Percentiles rank a stretch among this genome's conserved stretches.
phyloP scores from a whole-genome alignment of 2,797 vertebrate species.

The Peromyscus aztecus region DNA sequence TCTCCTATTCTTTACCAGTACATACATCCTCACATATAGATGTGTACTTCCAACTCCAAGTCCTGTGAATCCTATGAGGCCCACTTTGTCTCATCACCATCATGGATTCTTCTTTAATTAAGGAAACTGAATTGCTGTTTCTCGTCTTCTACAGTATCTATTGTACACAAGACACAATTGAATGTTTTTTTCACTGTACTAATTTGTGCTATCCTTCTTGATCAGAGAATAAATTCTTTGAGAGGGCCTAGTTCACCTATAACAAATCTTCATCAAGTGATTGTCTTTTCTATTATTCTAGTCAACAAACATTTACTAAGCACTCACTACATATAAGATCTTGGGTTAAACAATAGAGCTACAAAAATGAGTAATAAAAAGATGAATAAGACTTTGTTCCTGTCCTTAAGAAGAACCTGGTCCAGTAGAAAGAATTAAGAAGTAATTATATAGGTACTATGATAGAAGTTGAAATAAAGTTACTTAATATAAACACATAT shows the following conservation, averaged over 20 bases:
- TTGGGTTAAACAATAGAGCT: not conserved
- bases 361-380: not conserved
- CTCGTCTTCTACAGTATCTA: not conserved
- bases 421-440: slow-evolving; percentile 27
- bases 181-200: slow-evolving; percentile 4
- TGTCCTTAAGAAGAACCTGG: not conserved
- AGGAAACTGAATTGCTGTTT: not conserved
- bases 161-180: slow-evolving; percentile 1
- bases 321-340: not conserved
- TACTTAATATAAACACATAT: slow-evolving; percentile 18
- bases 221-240: not conserved
- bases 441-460: not conserved
- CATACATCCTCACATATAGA: not conserved
- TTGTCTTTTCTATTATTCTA: slow-evolving; percentile 40
- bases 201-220: not conserved
- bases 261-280: not conserved
- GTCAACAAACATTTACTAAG: slow-evolving; percentile 32
- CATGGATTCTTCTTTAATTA: slow-evolving; percentile 17
- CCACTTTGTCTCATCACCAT: slow-evolving; percentile 25
- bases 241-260: not conserved
- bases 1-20: not conserved
- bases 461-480: slow-evolving; percentile 10
- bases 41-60: slow-evolving; percentile 2
- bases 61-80: slow-evolving; percentile 6
- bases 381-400: not conserved